phyloP scores from a whole-genome alignment of 2,797 vertebrate genomes.

The Calcarius lapponicus region DNA sequence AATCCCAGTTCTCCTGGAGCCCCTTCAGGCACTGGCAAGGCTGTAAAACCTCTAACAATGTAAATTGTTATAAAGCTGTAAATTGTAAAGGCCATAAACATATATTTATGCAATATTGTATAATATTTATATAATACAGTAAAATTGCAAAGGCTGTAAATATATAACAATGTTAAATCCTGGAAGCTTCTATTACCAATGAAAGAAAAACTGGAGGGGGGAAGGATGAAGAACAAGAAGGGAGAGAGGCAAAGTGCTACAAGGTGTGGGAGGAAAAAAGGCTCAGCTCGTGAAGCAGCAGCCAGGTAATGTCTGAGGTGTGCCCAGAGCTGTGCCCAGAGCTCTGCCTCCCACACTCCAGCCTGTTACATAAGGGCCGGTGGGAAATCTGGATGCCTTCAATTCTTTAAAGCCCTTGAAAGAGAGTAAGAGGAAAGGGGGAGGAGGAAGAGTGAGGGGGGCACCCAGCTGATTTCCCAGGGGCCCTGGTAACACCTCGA shows the following conservation, averaged over 20 bases:
- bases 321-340: constrained; percentile 17
- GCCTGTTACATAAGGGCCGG: neutral
- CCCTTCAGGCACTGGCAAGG: neutral
- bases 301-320: neutral
- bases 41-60: neutral
- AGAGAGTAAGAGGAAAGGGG: neutral
- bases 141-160: neutral
- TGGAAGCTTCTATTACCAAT: neutral
- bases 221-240: neutral
- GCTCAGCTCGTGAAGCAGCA: neutral
- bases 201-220: neutral
- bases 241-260: neutral
- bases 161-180: neutral
- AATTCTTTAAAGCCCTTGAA: constrained; percentile 22
- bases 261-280: neutral
- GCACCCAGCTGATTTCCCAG: neutral
- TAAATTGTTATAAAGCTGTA: neutral
- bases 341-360: constrained; percentile 8
- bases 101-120: neutral
- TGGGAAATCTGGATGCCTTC: neutral
- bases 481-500: neutral
- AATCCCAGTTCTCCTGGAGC: neutral
- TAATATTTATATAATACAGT: neutral
- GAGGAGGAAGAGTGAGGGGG: neutral
- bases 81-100: neutral